Base-by-base conservation (phyloP, 2,797 vertebrate species). In the Takifugu rubripes region DNA sequence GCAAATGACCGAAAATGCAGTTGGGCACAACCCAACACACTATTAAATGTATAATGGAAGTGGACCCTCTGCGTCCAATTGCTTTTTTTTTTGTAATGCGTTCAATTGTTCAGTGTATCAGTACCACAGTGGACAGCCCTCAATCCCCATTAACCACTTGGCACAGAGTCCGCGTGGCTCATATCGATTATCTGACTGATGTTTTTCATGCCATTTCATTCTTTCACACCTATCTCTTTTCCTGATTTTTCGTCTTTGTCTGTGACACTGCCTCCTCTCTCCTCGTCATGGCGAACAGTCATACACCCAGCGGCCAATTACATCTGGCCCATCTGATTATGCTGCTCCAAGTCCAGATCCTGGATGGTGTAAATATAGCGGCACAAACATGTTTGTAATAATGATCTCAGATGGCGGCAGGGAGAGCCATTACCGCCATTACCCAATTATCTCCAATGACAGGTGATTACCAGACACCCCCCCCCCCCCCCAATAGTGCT, bases 391-490 rank as follows among this genome's bases (percentile, higher is more conserved):
- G 72, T 66, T 81, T 78, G 70, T 63, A 68, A 73, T 68, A 74
- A 81, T 43, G 61, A 76, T 64, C 60, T 71, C 54, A 77, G 64
- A 54, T 56, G 56, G 46, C 64, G 61, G 60, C 57, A 59, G 64
- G 70, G 66, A 77, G 74, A 70, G 33, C 75, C 83, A 85, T 87
- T 88, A 87, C 62, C 62, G 33, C 75, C 74, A 82, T 88, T 87
- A 87, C 72, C 74, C 84, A 81, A 87, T 88, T 87, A 87, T 83
- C 60, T 79, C 56, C 75, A 84, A 88, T 84, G 64, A 88, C 4
- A 44, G 77, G 67, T 88, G 75, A 89, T 86, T 84, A 85, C 79
- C 70, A 77, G 70, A 75, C 71, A 80, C 74, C 74, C 79, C 59
- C 68, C 53, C 63, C 33, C 74, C 79, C 59, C 68, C 51, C 63